Conservation (phyloP, 2,888 invertebrate species). For the Amiota minor region DNA sequence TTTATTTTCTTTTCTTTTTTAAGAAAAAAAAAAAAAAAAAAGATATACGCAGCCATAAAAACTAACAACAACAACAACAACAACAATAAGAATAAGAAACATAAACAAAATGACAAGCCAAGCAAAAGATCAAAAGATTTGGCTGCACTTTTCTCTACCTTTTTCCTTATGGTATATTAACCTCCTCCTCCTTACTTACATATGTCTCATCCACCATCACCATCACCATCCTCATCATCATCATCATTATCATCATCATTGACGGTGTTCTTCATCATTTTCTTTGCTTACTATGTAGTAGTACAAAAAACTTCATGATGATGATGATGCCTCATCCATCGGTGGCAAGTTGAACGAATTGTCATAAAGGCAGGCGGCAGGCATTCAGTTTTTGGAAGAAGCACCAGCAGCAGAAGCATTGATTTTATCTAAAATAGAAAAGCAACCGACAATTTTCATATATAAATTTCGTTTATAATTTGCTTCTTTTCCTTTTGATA, state of each 20-base stretch:
- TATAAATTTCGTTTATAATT: conserved; percentile 56
- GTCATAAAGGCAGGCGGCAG: not conserved
- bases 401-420: not conserved
- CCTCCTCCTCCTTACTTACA: too few relatives aligned
- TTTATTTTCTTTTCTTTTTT: conserved; percentile 9
- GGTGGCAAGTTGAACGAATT: not conserved
- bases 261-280: too few relatives aligned
- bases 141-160: conserved; percentile 37
- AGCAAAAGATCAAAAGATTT: conserved; percentile 61
- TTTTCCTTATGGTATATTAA: too few relatives aligned
- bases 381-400: not conserved
- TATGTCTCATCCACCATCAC: too few relatives aligned
- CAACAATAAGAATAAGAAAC: conserved; percentile 12
- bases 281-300: too few relatives aligned
- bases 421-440: conserved; percentile 18
- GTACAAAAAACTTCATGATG: too few relatives aligned
- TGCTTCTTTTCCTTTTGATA: conserved; percentile 44
- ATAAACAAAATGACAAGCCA: conserved; percentile 26
- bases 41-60: conserved; percentile 34
- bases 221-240: too few relatives aligned
- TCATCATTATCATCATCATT: too few relatives aligned
- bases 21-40: too few relatives aligned
- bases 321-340: too few relatives aligned
- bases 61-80: conserved; percentile 10
- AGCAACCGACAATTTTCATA: conserved; percentile 12